Conservation (phyloP, 2,888 invertebrate genomes). For the Drosophila pegasa region DNA sequence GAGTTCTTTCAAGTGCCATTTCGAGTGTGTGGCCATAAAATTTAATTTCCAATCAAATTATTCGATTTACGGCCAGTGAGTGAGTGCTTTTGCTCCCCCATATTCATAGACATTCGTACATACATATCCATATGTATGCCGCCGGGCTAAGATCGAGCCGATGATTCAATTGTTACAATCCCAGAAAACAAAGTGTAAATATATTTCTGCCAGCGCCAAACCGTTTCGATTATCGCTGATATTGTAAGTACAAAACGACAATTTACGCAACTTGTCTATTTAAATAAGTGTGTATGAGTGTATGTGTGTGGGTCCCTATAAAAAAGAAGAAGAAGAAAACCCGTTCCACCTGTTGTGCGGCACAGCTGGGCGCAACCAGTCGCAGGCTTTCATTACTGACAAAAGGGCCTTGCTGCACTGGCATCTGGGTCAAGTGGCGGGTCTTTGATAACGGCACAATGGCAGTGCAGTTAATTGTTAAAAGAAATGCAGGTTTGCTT, state of each 20-base stretch:
- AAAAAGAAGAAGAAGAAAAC: too few relatives aligned
- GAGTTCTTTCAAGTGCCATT: conserved; percentile 68
- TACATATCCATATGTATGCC: neutral
- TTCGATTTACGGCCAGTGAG: conserved; percentile 54
- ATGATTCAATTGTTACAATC: conserved; percentile 31
- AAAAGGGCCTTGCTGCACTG: conserved; percentile 39
- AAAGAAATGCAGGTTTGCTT: conserved; percentile 47
- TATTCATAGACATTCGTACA: conserved; percentile 12
- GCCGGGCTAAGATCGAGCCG: conserved; percentile 11
- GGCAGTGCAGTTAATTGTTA: conserved; percentile 34
- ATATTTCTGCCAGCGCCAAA: conserved; percentile 12
- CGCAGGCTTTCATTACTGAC: conserved; percentile 14
- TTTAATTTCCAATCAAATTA: conserved; percentile 64
- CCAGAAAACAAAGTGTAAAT: conserved; percentile 12
- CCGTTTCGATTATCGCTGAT: conserved; percentile 8
- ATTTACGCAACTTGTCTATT: conserved; percentile 10
- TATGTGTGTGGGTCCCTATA: conserved; percentile 8
- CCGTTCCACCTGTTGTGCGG: conserved; percentile 55
- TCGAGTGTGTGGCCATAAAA: conserved; percentile 55
- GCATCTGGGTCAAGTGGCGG: conserved; percentile 45
- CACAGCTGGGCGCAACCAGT: conserved; percentile 29
- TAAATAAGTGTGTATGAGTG: neutral
- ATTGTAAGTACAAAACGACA: conserved; percentile 32
- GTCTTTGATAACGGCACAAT: conserved; percentile 34
- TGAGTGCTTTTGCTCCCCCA: conserved; percentile 29